A percentile compares a stretch with the other conserved stretches of the same genome.
Evolutionary conservation across 2,797 vertebrate genomes (phyloP).

Genomic region (Malacoctenus gilli): DNA sequence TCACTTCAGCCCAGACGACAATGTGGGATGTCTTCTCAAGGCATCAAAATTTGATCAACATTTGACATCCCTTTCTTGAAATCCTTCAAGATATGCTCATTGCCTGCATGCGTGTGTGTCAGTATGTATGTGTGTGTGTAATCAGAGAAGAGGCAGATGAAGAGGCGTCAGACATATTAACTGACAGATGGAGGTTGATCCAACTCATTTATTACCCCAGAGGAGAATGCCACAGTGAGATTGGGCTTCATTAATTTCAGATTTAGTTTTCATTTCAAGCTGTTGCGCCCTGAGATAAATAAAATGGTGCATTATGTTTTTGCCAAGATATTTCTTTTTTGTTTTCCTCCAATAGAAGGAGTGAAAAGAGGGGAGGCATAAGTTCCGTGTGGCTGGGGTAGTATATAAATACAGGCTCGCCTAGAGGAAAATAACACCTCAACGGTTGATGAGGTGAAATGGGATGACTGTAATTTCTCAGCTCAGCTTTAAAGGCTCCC

Average conservation of each 20-base stretch:
- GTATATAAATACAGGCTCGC: conserved; percentile 83
- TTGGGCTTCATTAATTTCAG: conserved; percentile 99
- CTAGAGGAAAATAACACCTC: conserved; percentile 84
- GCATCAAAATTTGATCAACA: conserved; percentile 53
- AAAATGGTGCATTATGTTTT: conserved; percentile 99
- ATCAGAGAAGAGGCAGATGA: conserved; percentile 87
- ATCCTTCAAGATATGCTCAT: conserved; percentile 54
- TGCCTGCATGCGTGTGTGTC: conserved; percentile 29
- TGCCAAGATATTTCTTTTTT: conserved; percentile 93
- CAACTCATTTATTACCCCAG: conserved; percentile 99
- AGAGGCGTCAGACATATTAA: conserved; percentile 98
- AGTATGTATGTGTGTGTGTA: conserved; percentile 65
- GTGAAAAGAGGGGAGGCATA: conserved; percentile 79
- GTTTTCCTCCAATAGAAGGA: conserved; percentile 88
- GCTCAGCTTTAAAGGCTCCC: conserved; percentile 84
- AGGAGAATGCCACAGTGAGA: conserved; percentile 99
- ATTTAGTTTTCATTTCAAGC: conserved; percentile 99
- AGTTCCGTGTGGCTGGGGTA: conserved; percentile 81
- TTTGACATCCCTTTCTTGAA: conserved; percentile 55
- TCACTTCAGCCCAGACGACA: conserved; percentile 40
- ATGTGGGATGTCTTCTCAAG: conserved; percentile 38
- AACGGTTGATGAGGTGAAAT: conserved; percentile 84
- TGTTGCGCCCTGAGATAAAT: conserved; percentile 99
- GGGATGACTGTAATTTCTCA: conserved; percentile 84
- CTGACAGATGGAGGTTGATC: conserved; percentile 99